A percentile compares a stretch with the other conserved stretches of the same genome.
phyloP scores from a whole-genome alignment of 2,113 vertebrate genomes.

The Eretmochelys imbricata region DNA sequence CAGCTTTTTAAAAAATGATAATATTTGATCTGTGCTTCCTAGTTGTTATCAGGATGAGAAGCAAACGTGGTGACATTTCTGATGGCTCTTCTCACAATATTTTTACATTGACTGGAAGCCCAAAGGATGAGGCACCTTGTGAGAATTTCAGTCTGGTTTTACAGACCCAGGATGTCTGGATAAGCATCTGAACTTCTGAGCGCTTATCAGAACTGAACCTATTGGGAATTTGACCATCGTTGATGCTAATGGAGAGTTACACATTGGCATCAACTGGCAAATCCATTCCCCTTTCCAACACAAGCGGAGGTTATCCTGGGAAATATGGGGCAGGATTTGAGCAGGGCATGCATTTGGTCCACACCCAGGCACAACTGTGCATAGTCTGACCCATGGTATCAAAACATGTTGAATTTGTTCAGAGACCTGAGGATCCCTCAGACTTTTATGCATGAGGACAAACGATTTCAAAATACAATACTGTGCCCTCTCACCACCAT shows the following conservation, averaged over 20 bases:
- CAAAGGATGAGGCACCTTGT: slow-evolving; percentile 9
- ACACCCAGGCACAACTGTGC: slow-evolving; percentile 38
- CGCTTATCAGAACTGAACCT: neutral
- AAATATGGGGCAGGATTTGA: neutral
- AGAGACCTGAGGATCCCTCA: neutral
- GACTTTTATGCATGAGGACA: neutral
- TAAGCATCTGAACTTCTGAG: neutral
- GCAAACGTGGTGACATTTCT: neutral
- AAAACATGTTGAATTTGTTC: neutral
- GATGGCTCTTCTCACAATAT: neutral
- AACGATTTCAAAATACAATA: neutral
- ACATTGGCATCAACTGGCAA: neutral
- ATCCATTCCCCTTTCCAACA: slow-evolving; percentile 29
- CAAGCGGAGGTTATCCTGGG: slow-evolving; percentile 49
- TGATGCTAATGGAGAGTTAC: slow-evolving; percentile 24
- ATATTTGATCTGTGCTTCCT: neutral
- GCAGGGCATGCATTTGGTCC: slow-evolving; percentile 30
- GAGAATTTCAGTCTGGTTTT: neutral
- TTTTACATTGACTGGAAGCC: slow-evolving; percentile 10
- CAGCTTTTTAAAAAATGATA: neutral
- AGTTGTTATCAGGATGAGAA: neutral
- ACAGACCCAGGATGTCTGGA: neutral
- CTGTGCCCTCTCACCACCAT: neutral
- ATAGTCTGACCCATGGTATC: neutral
- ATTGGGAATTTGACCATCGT: slow-evolving; percentile 15